phyloP scores from a whole-genome alignment of 2,888 invertebrate species.

The Nysson spinosus region DNA sequence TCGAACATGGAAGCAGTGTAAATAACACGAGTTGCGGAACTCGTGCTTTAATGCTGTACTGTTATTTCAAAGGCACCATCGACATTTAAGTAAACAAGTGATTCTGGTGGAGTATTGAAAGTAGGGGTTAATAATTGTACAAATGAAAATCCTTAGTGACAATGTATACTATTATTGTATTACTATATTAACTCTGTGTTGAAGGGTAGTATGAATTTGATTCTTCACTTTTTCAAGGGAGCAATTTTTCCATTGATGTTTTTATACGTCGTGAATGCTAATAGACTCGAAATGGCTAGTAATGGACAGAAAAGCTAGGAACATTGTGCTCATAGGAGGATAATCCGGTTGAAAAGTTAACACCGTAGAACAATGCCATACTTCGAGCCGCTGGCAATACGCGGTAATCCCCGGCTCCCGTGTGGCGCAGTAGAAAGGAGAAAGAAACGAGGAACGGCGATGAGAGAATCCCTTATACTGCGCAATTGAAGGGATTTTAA shows the following conservation, averaged over 20 bases:
- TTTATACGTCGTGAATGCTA: not conserved
- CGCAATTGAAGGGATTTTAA: not conserved
- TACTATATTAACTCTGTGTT: too few species aligned
- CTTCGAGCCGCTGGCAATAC: conserved; percentile 18
- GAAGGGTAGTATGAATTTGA: too few species aligned
- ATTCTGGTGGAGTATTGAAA: too few species aligned
- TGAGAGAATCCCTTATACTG: conserved; percentile 3
- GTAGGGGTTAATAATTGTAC: too few species aligned
- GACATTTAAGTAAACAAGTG: too few species aligned
- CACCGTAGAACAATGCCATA: conserved; percentile 41
- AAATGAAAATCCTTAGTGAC: too few species aligned
- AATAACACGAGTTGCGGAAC: too few species aligned
- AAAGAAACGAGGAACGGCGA: conserved; percentile 19
- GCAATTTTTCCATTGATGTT: not conserved
- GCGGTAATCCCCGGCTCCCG: conserved; percentile 27
- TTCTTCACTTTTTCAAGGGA: too few species aligned
- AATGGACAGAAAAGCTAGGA: conserved; percentile 30
- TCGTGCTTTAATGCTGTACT: too few species aligned
- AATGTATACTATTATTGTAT: too few species aligned
- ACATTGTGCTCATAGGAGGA: conserved; percentile 26
- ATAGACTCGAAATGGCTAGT: conserved; percentile 21
- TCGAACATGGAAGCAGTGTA: not conserved
- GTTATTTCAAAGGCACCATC: too few species aligned
- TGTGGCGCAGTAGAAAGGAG: not conserved
- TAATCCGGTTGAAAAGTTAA: conserved; percentile 57